phyloP scores from a whole-genome alignment of 2,888 invertebrate genomes.

The Scelioninae gen. 2 region DNA sequence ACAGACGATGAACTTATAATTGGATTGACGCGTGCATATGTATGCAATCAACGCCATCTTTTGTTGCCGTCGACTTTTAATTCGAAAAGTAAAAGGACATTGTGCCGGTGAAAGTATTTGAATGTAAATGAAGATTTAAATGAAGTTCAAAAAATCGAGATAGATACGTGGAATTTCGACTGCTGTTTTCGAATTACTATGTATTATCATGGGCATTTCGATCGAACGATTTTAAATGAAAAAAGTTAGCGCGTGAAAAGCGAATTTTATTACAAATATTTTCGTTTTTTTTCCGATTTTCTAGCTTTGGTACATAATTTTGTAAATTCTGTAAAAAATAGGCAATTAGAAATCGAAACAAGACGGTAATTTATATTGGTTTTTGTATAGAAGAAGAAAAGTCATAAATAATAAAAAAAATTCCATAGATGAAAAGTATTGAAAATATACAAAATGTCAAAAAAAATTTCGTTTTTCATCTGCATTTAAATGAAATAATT shows the following conservation, averaged over 20 bases:
- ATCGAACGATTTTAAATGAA: constrained; percentile 8
- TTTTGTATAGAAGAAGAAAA: too few relatives aligned
- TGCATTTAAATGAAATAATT: too few relatives aligned
- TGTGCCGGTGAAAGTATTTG: constrained; percentile 37
- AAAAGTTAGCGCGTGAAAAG: constrained; percentile 26
- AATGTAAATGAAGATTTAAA: constrained; percentile 49
- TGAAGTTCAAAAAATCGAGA: constrained; percentile 32
- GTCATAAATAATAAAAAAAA: too few relatives aligned
- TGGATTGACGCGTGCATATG: constrained; percentile 48
- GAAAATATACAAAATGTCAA: too few relatives aligned
- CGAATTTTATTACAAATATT: constrained; percentile 20
- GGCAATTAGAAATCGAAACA: too few relatives aligned
- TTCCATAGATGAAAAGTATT: too few relatives aligned
- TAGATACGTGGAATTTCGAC: constrained; percentile 30
- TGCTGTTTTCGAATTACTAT: constrained; percentile 31
- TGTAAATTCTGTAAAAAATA: too few relatives aligned
- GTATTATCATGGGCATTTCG: constrained; percentile 25
- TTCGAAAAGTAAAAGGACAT: constrained; percentile 30
- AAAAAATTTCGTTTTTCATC: too few relatives aligned
- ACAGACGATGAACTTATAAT: constrained; percentile 49
- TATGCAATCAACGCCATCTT: constrained; percentile 44
- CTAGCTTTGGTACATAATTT: neutral
- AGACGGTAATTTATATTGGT: too few relatives aligned
- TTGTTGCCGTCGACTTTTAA: constrained; percentile 43
- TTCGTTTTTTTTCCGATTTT: neutral